Evolutionary conservation across 2,888 invertebrate genomes (phyloP).

Genomic region (Mythimna vitellina): DNA sequence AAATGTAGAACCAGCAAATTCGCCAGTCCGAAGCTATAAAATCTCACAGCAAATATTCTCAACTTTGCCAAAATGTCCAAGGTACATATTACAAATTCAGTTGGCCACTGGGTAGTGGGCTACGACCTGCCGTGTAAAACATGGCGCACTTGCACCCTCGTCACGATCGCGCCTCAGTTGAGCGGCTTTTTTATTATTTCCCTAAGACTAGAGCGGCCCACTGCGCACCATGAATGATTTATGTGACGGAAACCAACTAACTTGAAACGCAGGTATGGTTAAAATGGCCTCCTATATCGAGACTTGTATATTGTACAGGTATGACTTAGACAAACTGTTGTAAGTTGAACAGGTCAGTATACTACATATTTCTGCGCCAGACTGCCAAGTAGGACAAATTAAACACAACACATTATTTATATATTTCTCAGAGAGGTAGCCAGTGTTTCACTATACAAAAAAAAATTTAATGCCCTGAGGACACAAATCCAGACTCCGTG

Average conservation of each 20-base stretch:
- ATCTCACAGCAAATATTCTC: not conserved
- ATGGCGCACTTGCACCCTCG: conserved; percentile 48
- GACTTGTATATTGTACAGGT: not conserved
- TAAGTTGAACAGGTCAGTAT: not conserved
- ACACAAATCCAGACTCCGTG: not conserved
- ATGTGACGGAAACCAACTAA: conserved; percentile 25
- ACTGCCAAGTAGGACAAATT: not conserved
- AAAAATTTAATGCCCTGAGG: not conserved
- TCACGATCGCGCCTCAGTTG: conserved; percentile 39
- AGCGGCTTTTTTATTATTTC: conserved; percentile 44
- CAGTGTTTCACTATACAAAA: not conserved
- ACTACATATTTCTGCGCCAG: not conserved
- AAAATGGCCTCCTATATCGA: not conserved
- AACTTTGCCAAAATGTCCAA: not conserved
- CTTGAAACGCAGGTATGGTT: conserved; percentile 17
- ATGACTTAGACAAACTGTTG: not conserved
- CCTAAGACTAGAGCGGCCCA: conserved; percentile 21
- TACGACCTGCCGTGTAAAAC: conserved; percentile 5
- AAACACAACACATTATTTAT: too few species aligned
- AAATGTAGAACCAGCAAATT: not conserved
- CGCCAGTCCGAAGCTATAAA: not conserved
- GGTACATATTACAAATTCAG: conserved; percentile 22
- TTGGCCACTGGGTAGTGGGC: not conserved
- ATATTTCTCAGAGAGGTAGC: too few species aligned
- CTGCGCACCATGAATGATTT: conserved; percentile 48